Base-by-base conservation (phyloP, 1,140 invertebrate genomes). In the Megalopta genalis region DNA sequence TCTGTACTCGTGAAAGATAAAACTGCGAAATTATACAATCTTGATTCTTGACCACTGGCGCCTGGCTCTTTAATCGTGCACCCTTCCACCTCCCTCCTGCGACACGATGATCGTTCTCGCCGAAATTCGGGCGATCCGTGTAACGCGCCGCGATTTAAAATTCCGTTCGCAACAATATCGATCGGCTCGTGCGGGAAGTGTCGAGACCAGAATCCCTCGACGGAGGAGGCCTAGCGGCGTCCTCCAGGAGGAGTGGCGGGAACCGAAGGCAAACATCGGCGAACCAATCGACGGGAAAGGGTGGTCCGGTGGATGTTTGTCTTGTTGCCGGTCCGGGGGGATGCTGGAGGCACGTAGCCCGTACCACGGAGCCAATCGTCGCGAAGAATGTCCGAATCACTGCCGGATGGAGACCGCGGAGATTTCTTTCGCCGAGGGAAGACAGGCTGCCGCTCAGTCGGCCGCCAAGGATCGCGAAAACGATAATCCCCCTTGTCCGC, bases 231-330 rank as follows among this genome's bases (percentile, higher is more conserved):
- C 12, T 62, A 67, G 67, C 76, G 23, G 42, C 10, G 57, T 70
- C 37, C 63, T 52, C 49, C 65, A 27, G 82, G 78, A 86, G 86
- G 85, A 86, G 85, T 89, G 89, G 87, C 87, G 80, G 77, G 73
- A 81, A 83, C 83, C 83, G 37, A 63, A 27, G 14, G 71, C 74
- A 91, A 91, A 91, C 88, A 91, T 25, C n/a, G 78, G 52, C 75
- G 86, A 88, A 82, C 90, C 90, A 91, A 91, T 91, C 86, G 84
- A 81, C 74, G 80, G 82, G 59, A 84, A 90, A 89, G 88, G 89
- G 88, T 89, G 88, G 88, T 89, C 88, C 88, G 63, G 82, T 67
- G 68, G 70, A 79, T 90, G 88, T 89, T 89, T 90, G 80, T 88
- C 87, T 87, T 89, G 63, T 83, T 74, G 74, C 73, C 70, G 79